phyloP scores from a whole-genome alignment of 92 coral and sea anemone genomes.

The Porites evermanni region DNA sequence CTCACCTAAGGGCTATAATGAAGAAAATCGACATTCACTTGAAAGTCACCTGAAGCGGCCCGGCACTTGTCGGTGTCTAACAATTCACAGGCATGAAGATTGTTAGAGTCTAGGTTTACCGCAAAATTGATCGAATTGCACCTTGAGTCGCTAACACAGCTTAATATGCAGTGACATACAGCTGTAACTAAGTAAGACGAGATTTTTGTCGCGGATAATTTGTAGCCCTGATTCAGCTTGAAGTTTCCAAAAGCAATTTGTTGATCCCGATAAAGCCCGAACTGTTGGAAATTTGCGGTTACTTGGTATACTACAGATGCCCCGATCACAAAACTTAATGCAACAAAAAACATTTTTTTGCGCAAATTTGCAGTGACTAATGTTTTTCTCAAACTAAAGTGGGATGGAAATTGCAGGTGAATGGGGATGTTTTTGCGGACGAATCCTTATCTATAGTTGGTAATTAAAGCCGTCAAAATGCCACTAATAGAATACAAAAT shows the following conservation, averaged over 20 bases:
- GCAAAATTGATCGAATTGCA: conserved; percentile 39
- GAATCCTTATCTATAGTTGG: too few relatives aligned
- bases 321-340: too few relatives aligned
- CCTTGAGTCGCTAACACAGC: not conserved
- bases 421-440: too few relatives aligned
- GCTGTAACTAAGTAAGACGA: not conserved
- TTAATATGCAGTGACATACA: not conserved
- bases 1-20: conserved; percentile 35
- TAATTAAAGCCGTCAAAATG: too few relatives aligned
- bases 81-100: conserved; percentile 7
- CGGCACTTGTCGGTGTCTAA: conserved; percentile 28
- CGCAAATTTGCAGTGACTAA: too few relatives aligned
- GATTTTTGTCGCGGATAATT: not conserved
- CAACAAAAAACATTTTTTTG: too few relatives aligned
- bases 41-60: not conserved
- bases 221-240: not conserved
- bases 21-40: not conserved
- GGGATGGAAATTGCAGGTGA: too few relatives aligned
- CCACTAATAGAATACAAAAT: too few relatives aligned
- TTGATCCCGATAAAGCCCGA: not conserved
- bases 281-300: conserved; percentile 1
- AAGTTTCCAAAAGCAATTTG: conserved; percentile 2
- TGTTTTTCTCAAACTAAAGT: too few relatives aligned
- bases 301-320: too few relatives aligned
- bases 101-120: not conserved